Conservation (phyloP, 2,888 invertebrate genomes). For the Pristionchus entomophagus region DNA sequence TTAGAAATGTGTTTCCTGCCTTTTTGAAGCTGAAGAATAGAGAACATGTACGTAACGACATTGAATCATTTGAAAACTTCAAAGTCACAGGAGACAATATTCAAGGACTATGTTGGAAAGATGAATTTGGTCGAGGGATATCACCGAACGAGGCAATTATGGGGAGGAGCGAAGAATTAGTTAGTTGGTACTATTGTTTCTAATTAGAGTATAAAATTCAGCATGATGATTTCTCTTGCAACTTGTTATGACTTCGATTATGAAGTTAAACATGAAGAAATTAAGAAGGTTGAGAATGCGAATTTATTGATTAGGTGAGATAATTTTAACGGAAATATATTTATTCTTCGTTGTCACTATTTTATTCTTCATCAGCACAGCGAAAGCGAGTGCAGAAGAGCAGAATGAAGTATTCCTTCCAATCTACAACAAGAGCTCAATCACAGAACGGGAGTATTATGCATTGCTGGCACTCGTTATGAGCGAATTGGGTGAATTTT, state of each 20-base stretch:
- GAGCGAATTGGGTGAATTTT: not conserved
- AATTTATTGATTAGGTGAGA: not conserved
- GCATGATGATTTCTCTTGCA: not conserved
- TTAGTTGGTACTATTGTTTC: not conserved
- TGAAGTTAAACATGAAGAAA: not conserved
- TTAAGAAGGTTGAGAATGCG: not conserved
- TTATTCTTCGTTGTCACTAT: no score
- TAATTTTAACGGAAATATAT: not conserved
- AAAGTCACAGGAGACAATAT: not conserved
- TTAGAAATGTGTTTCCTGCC: not conserved
- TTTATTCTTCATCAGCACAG: not conserved
- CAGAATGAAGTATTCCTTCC: constrained; percentile 27
- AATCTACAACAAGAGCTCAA: not conserved
- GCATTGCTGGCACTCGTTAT: not conserved
- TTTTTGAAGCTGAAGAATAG: not conserved
- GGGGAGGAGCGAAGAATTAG: not conserved
- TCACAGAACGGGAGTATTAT: not conserved
- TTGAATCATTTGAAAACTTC: not conserved
- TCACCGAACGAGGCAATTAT: not conserved
- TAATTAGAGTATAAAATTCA: not conserved
- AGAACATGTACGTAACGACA: not conserved
- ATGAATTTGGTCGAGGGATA: not conserved
- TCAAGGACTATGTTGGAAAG: not conserved
- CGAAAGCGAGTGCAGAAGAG: not conserved
- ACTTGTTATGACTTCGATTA: not conserved